These are phyloP conservation scores for Megaceryle torquata DNA, from an alignment of 2,113 vertebrate genomes.

Conservation along the genomic window DNA sequence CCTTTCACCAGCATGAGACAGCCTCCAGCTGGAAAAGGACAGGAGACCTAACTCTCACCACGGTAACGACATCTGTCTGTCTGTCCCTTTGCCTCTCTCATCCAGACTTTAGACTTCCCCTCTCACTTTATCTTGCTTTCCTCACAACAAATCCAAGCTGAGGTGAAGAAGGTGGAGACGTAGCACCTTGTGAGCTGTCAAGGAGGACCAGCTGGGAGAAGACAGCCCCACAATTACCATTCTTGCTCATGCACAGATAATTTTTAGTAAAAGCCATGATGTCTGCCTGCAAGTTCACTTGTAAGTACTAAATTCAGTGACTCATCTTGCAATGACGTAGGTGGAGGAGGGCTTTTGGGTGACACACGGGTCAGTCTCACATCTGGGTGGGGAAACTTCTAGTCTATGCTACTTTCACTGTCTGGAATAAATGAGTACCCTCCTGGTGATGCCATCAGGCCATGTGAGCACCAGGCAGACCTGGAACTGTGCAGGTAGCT, in stretches of 20 bases:
- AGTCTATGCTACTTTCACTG: background rate
- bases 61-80: background rate
- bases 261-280: background rate
- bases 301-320: background rate
- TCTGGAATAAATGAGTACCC: background rate
- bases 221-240: background rate
- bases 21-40: background rate
- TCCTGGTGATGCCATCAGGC: background rate
- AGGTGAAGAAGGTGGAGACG: background rate
- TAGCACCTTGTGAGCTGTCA: background rate
- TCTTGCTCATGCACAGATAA: background rate
- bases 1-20: background rate
- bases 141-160: background rate
- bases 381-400: background rate
- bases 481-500: background rate
- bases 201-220: background rate
- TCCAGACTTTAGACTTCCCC: background rate
- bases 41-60: background rate
- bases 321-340: background rate
- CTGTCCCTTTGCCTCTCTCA: background rate
- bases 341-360: background rate
- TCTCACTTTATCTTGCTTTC: background rate
- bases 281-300: background rate
- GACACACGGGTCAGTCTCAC: background rate
- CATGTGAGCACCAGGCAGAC: background rate